Evolutionary conservation across 2,797 vertebrate genomes (phyloP).

Genomic region (Lagocephalus sceleratus): DNA sequence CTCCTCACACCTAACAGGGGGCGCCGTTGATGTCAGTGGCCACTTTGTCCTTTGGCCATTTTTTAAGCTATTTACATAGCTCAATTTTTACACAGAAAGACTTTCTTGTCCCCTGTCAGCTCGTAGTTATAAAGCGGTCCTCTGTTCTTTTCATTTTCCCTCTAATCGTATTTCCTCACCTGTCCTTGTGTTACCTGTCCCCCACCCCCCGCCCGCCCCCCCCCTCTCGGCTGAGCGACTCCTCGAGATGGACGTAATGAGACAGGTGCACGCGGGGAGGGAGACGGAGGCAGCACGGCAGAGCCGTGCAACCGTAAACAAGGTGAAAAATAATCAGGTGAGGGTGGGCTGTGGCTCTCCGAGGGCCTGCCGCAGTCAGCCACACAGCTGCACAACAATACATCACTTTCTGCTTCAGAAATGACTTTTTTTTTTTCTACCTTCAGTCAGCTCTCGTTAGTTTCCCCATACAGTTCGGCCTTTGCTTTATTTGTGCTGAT

Average conservation of each 20-base stretch:
- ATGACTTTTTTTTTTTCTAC: slow-evolving; percentile 33
- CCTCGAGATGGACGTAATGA: slow-evolving; percentile 68
- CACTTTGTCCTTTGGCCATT: slow-evolving; percentile 56
- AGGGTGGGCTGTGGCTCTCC: slow-evolving; percentile 54
- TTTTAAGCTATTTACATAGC: slow-evolving; percentile 42
- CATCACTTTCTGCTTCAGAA: slow-evolving; percentile 49
- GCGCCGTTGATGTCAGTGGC: slow-evolving; percentile 20
- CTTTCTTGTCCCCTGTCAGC: slow-evolving; percentile 48
- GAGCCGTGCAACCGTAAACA: slow-evolving; percentile 66
- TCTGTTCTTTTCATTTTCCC: slow-evolving; percentile 38
- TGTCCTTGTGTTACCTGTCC: slow-evolving; percentile 65
- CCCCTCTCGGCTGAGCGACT: slow-evolving; percentile 59
- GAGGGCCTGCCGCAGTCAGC: slow-evolving; percentile 49
- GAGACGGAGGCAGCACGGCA: slow-evolving; percentile 49
- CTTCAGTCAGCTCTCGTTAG: slow-evolving; percentile 53
- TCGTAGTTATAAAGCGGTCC: slow-evolving; percentile 48
- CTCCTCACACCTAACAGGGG: slow-evolving; percentile 27
- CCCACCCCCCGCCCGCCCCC: background rate
- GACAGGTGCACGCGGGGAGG: slow-evolving; percentile 64
- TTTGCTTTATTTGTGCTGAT: slow-evolving; percentile 37
- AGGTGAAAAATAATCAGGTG: slow-evolving; percentile 74
- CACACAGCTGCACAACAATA: slow-evolving; percentile 35
- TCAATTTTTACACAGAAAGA: slow-evolving; percentile 56
- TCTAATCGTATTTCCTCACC: slow-evolving; percentile 54
- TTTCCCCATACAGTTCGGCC: slow-evolving; percentile 18